Evolutionary conservation across 2,113 vertebrate genomes (phyloP), one percentile per base, ranked within the genome.

Genomic region (Tragulus kanchil): DNA sequence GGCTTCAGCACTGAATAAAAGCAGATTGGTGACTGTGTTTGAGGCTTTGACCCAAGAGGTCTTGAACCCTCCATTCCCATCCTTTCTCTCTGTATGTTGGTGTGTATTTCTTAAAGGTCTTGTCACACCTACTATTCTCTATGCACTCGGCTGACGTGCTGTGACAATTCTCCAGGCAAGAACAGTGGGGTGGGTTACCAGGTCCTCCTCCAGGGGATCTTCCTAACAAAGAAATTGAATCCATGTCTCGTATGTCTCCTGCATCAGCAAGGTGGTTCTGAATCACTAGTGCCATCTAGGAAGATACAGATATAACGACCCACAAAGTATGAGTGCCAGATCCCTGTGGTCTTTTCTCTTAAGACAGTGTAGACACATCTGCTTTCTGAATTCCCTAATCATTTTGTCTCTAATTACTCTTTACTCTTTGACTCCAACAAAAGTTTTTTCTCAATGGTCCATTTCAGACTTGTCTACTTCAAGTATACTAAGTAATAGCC

Each of bases 381-480:
- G 92, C 9, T 90, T 85, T 54, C n/a, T 93, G 21, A 64, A 83
- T 83, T 67, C 15, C 4, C 4, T 14, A 81, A 42, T 64, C 56
- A 23, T 2, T 79, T 36, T 48, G 28, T 64, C 52, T 71, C 19
- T 84, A 15, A 4, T 54, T 28, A 82, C 64, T 85, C 50, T 12
- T 93, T 82, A 71, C 26, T 56, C 82, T 62, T 87, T 89, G 36
- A 95, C 73, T 81, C 8, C 31, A 95, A 79, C 17, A 88, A 36
- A 90, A 36, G 12, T 82, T 75, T 93, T 11, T 81, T 67, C 19
- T 67, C 19, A 71, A 45, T 88, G 85, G 91, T 28, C 9, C 9
- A 64, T 42, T 0, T 62, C 19, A 84, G 8, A 59, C 5, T 69
- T 96, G n/a, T 48, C 2, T 6, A 75, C 3, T 61, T 61, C 16